Percentiles rank a stretch among this genome's conserved stretches.
phyloP scores from a whole-genome alignment of 1,140 invertebrate genomes.

The Mylabris phalerata region DNA sequence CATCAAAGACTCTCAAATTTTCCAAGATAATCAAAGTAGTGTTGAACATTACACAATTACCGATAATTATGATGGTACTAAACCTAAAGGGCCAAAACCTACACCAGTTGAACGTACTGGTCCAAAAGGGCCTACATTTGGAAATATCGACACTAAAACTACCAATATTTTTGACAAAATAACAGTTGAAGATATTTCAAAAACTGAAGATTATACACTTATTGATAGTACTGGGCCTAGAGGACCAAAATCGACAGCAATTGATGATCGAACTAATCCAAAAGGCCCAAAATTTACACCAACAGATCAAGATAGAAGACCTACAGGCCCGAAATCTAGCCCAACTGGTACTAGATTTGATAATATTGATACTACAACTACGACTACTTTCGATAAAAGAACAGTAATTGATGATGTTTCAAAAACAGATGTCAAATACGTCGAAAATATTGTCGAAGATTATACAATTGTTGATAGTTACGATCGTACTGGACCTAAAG shows the following conservation, averaged over 20 bases:
- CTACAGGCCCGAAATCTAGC: not conserved
- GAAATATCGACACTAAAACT: too few relatives aligned
- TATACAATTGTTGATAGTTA: slow-evolving; percentile 9
- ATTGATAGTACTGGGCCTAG: slow-evolving; percentile 14
- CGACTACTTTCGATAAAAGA: too few relatives aligned
- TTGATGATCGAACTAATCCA: slow-evolving; percentile 11
- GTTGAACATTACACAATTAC: slow-evolving; percentile 24
- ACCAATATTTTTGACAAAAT: too few relatives aligned
- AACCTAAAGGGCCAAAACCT: slow-evolving; percentile 14
- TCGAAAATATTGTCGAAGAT: slow-evolving; percentile 19
- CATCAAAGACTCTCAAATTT: slow-evolving; percentile 32
- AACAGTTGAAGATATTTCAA: too few relatives aligned
- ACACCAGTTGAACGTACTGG: not conserved
- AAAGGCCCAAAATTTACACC: slow-evolving; percentile 7
- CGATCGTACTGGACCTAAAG: slow-evolving; percentile 18
- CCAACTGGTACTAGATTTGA: too few relatives aligned
- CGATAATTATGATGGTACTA: slow-evolving; percentile 23
- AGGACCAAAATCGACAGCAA: slow-evolving; percentile 2
- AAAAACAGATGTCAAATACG: not conserved
- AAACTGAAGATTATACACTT: too few relatives aligned
- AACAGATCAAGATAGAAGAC: slow-evolving; percentile 6
- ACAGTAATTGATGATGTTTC: not conserved
- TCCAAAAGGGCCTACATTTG: not conserved
- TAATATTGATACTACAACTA: too few relatives aligned
- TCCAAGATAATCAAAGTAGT: slow-evolving; percentile 26